Percentiles rank a stretch among this genome's conserved stretches.
Conservation (phyloP, 2,888 invertebrate genomes). For the Acanthosepion lycidas region DNA sequence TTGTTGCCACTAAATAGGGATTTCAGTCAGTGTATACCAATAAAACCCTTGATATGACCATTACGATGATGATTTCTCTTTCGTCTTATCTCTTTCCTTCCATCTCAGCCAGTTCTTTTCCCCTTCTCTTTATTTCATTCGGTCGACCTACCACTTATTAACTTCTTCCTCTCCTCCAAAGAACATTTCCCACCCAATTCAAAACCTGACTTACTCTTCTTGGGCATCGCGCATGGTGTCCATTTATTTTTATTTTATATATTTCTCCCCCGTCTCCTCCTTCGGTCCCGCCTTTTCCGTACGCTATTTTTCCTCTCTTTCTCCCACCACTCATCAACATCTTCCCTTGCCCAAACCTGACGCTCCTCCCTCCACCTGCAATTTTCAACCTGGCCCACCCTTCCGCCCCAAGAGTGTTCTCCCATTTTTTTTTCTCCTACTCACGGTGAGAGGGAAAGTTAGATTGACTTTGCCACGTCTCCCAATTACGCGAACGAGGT, state of each 20-base stretch:
- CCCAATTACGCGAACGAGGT: background rate
- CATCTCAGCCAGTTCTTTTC: background rate
- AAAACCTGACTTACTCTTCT: background rate
- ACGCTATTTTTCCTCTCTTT: background rate
- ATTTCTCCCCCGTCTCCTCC: background rate
- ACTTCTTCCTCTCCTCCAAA: conserved; percentile 3
- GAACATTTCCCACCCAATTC: background rate
- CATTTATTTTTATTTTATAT: background rate
- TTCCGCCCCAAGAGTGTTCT: background rate
- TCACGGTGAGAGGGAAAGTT: background rate
- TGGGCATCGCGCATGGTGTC: no score
- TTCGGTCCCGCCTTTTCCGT: conserved; percentile 20
- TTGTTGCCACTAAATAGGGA: background rate
- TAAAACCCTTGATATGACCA: background rate
- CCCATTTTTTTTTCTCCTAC: background rate
- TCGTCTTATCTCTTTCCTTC: background rate
- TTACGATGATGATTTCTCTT: no score
- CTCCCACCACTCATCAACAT: background rate
- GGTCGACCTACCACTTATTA: background rate
- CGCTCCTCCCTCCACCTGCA: background rate
- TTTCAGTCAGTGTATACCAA: background rate
- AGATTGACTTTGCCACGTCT: conserved; percentile 21
- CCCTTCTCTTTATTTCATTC: background rate
- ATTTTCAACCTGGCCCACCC: background rate
- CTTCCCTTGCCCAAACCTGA: background rate